A percentile compares a stretch with the other conserved stretches of the same genome.
Evolutionary conservation across 2,888 invertebrate species (phyloP).

Genomic region (Odontothrips loti): DNA sequence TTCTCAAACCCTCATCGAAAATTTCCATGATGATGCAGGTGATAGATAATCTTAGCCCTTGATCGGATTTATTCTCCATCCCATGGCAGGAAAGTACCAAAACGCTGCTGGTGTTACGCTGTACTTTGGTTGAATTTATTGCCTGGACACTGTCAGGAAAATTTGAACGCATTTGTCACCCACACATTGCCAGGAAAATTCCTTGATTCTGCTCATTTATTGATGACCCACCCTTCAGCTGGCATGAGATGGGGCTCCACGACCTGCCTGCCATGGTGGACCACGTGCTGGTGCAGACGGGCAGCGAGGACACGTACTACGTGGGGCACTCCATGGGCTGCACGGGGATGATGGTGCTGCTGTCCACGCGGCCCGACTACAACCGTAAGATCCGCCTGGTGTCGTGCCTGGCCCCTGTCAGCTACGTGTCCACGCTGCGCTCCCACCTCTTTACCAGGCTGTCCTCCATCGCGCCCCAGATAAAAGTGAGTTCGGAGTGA

Average conservation of each 20-base stretch:
- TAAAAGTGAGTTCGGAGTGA: not conserved
- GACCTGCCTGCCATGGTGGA: constrained; percentile 18
- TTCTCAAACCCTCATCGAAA: too few relatives aligned
- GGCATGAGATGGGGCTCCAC: constrained; percentile 1
- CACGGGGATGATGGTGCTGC: constrained; percentile 15
- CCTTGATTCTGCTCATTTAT: too few relatives aligned
- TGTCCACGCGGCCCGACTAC: not conserved
- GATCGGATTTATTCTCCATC: too few relatives aligned
- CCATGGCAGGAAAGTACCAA: too few relatives aligned
- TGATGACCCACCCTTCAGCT: not conserved
- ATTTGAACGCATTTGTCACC: too few relatives aligned
- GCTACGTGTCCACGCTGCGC: not conserved
- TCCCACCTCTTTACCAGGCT: not conserved
- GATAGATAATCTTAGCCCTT: too few relatives aligned
- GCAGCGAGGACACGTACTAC: not conserved
- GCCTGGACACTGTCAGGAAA: too few relatives aligned
- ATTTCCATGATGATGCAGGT: too few relatives aligned
- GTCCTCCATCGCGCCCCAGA: not conserved
- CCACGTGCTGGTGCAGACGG: not conserved
- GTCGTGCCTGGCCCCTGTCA: not conserved
- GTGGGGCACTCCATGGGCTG: constrained; percentile 2
- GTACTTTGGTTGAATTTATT: too few relatives aligned
- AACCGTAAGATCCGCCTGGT: constrained; percentile 1
- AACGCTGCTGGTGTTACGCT: too few relatives aligned
- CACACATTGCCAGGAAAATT: too few relatives aligned